These are phyloP conservation scores for Scomber japonicus DNA, from an alignment of 2,113 vertebrate genomes.

Conservation along the genomic window DNA sequence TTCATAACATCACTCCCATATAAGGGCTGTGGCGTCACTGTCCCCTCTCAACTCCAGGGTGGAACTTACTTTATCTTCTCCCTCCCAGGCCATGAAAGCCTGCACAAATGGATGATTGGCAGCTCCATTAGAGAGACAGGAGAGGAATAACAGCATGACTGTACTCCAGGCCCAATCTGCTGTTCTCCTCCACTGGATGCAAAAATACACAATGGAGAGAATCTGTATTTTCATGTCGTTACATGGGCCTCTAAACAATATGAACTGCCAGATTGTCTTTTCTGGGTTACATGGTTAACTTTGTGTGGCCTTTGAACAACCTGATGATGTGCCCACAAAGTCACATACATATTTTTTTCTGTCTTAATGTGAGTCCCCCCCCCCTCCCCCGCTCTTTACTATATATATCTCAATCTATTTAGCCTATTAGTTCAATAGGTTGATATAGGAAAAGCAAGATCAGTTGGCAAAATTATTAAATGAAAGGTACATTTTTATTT, in stretches of 20 bases:
- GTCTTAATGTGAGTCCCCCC: not conserved
- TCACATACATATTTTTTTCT: not conserved
- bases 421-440: not conserved
- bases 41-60: constrained; percentile 34
- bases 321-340: not conserved
- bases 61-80: constrained; percentile 44
- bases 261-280: not conserved
- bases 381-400: not conserved
- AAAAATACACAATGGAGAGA: constrained; percentile 22
- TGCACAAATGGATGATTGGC: constrained; percentile 66
- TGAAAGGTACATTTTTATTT: no score
- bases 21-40: constrained; percentile 41
- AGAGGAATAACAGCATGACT: constrained; percentile 42
- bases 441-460: not conserved
- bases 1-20: constrained; percentile 33
- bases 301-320: not conserved
- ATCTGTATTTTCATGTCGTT: not conserved
- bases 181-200: constrained; percentile 23
- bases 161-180: constrained; percentile 30
- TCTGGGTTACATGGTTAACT: not conserved
- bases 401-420: not conserved
- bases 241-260: constrained; percentile 24
- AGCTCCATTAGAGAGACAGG: constrained; percentile 52
- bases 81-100: constrained; percentile 55
- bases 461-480: not conserved